These are phyloP conservation scores for Shinisaurus crocodilurus DNA, from an alignment of 2,113 vertebrate species.

Conservation along the genomic window DNA sequence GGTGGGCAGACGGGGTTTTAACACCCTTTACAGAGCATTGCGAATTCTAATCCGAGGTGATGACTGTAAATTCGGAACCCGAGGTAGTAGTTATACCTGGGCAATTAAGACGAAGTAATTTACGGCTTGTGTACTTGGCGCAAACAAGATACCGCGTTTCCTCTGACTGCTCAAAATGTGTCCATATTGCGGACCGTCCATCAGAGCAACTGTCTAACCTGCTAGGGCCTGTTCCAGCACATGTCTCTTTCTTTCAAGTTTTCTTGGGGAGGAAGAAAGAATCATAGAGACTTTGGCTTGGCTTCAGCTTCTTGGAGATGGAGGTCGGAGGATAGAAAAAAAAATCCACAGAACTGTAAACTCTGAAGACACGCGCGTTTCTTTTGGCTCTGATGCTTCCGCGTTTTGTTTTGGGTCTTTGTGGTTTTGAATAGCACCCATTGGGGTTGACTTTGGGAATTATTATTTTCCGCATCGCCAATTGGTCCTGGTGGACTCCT, in stretches of 20 bases:
- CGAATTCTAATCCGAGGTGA: background rate
- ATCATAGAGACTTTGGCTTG: constrained; percentile 10
- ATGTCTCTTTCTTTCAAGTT: constrained; percentile 37
- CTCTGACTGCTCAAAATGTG: constrained; percentile 40
- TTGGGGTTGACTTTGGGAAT: background rate
- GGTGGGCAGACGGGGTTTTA: background rate
- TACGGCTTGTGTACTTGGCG: background rate
- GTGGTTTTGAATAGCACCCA: background rate
- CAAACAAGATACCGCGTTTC: constrained; percentile 77
- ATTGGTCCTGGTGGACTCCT: constrained; percentile 16
- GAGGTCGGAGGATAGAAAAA: background rate
- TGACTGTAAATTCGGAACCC: background rate
- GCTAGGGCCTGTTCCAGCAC: constrained; percentile 62
- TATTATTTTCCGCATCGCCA: background rate
- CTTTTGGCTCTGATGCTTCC: background rate
- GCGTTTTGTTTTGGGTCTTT: background rate
- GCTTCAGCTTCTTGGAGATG: constrained; percentile 25
- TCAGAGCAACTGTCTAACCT: constrained; percentile 62
- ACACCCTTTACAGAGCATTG: background rate
- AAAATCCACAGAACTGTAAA: background rate
- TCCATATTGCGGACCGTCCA: constrained; percentile 58
- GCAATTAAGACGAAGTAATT: background rate
- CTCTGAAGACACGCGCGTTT: background rate
- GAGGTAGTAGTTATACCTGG: background rate
- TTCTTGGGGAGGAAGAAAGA: background rate